A percentile compares a stretch with the other conserved stretches of the same genome.
Evolutionary conservation across 2,888 invertebrate genomes (phyloP).

Genomic region (Torymus aiolomorphi): DNA sequence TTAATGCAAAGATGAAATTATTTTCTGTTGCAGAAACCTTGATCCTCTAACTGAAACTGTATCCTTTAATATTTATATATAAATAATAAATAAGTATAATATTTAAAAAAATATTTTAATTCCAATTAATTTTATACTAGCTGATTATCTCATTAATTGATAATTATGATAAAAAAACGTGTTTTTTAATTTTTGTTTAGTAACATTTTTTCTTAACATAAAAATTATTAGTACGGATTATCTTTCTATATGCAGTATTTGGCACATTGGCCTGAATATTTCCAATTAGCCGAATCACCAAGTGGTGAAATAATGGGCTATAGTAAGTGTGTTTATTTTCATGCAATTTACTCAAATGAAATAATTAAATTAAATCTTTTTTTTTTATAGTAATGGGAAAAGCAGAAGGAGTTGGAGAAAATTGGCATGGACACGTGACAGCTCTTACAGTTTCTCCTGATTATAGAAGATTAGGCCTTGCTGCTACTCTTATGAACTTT

Average conservation of each 20-base stretch:
- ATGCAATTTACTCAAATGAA: constrained; percentile 13
- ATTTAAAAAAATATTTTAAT: constrained; percentile 13
- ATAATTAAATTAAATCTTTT: background rate
- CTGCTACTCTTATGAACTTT: constrained; percentile 94
- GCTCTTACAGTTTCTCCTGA: constrained; percentile 97
- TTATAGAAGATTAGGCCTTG: constrained; percentile 93
- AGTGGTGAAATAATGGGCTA: constrained; percentile 99
- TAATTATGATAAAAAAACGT: too few species aligned
- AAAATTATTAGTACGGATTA: constrained; percentile 82
- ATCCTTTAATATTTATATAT: constrained; percentile 74
- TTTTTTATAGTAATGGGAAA: constrained; percentile 95
- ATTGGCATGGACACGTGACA: constrained; percentile 99
- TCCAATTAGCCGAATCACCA: constrained; percentile 97
- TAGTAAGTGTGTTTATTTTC: constrained; percentile 81
- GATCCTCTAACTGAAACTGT: constrained; percentile 97
- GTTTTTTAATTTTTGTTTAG: too few species aligned
- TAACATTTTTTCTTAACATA: constrained; percentile 54
- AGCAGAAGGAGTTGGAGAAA: constrained; percentile 95
- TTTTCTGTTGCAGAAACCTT: constrained; percentile 85
- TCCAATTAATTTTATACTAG: background rate
- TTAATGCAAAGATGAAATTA: constrained; percentile 27
- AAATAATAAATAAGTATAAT: too few species aligned
- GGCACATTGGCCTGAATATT: constrained; percentile 99
- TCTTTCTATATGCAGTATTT: constrained; percentile 98
- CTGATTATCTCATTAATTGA: too few species aligned